Percentiles rank a stretch among this genome's conserved stretches.
These are phyloP conservation scores for Volucella bombylans DNA, from an alignment of 2,888 invertebrate genomes.

Conservation along the genomic window DNA sequence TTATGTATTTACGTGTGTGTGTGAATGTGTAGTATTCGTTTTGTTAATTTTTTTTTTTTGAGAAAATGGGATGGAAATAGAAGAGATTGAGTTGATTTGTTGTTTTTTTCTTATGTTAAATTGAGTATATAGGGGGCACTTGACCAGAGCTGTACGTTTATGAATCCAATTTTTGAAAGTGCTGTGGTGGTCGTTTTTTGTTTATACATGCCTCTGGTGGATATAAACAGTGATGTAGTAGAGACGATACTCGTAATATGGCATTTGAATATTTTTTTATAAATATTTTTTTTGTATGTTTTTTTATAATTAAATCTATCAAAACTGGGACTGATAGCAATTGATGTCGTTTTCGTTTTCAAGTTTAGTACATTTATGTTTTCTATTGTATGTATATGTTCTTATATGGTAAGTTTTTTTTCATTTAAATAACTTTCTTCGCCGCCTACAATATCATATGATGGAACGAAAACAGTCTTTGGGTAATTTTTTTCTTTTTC, in stretches of 20 bases:
- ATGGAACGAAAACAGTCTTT: conserved; percentile 83
- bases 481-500: conserved; percentile 80
- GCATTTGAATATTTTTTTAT: conserved; percentile 26
- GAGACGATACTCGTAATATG: conserved; percentile 33
- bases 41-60: conserved; percentile 30
- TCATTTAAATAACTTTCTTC: conserved; percentile 73
- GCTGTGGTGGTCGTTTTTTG: conserved; percentile 2
- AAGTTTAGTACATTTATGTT: conserved; percentile 45
- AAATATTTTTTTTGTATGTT: no score
- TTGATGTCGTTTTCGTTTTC: conserved; percentile 42
- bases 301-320: conserved; percentile 31
- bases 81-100: background rate
- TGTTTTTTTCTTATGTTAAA: conserved; percentile 4
- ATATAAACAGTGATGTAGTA: conserved; percentile 25
- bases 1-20: conserved; percentile 24
- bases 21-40: conserved; percentile 40
- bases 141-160: conserved; percentile 18
- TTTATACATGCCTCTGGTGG: conserved; percentile 21
- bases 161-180: conserved; percentile 12
- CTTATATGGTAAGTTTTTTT: conserved; percentile 68
- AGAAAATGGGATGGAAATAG: conserved; percentile 50
- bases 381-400: conserved; percentile 53
- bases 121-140: conserved; percentile 45
- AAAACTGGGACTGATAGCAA: conserved; percentile 59
- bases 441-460: conserved; percentile 77